Evolutionary conservation across 2,888 invertebrate species (phyloP), one percentile per base, ranked within the genome.

Genomic region (Drosophila phalerata): DNA sequence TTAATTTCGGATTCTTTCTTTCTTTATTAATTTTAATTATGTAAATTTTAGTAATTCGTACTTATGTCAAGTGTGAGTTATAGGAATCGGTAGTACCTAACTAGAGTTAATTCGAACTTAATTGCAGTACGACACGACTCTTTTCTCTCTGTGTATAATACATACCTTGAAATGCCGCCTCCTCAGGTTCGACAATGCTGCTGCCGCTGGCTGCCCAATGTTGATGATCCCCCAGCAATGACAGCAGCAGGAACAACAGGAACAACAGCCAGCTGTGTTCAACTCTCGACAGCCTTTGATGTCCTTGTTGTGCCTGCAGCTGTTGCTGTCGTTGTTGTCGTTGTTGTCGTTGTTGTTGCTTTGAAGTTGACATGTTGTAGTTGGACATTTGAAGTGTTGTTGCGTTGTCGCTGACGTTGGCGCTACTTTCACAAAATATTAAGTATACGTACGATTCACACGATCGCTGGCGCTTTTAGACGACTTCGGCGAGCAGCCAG

Each of bases 81-180:
- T 22, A 22, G 4, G 22, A 22, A 22, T 22, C 22, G 6, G 1
- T 8, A 28, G 28, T 8, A 28, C 22, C 4, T 22, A 28, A 6
- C 6, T 28, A 1, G 28, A 28, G 28, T 8, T 28, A 6, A 8
- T 28, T 28, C 8, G 4, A 28, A 28, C 4, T 28, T 1, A 28
- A 28, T 28, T 8, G 5, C 6, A 28, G 28, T 28, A 28, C 6
- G 28, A 28, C 6, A n/a, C n/a, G n/a, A n/a, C n/a, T n/a, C n/a
- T n/a, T 28, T 28, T 28, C 6, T 28, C 28, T 28, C 28, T 28
- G 6, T 28, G 38, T 11, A 43, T 28, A 69, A 69, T 38, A 85
- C 85, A 82, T 92, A 94, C 94, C 94, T 94, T 94, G 94, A 89
- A 94, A 94, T 72, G 94, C 94, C 58, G 94, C 94, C 90, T 94